These are phyloP conservation scores for Peromyscus melanophrys DNA, from an alignment of 2,797 vertebrate genomes.

Conservation along the genomic window DNA sequence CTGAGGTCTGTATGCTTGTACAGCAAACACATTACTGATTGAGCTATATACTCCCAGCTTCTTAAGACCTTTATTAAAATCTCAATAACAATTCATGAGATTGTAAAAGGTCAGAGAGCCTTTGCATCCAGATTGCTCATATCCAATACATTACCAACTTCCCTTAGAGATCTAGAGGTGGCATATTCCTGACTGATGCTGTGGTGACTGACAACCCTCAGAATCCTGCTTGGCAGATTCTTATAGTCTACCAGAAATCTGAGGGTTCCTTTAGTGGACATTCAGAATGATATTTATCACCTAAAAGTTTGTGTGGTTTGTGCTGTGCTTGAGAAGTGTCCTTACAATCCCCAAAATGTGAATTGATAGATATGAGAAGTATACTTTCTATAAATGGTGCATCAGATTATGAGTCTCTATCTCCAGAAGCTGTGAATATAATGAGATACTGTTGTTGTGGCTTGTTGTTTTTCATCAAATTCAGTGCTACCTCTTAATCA, in stretches of 20 bases:
- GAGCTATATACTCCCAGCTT: too few species aligned
- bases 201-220: neutral
- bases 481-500: too few species aligned
- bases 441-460: neutral
- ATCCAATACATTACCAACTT: neutral
- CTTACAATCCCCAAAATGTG: neutral
- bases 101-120: neutral
- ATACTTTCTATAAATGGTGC: neutral
- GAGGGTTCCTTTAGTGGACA: neutral
- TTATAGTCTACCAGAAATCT: neutral
- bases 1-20: neutral
- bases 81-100: neutral
- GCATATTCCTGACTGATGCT: neutral
- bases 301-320: neutral
- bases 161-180: neutral
- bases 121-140: neutral
- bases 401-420: neutral
- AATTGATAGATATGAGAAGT: neutral
- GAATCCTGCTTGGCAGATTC: neutral
- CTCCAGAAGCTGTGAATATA: neutral
- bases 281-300: neutral
- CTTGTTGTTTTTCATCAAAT: neutral
- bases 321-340: neutral
- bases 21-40: too few species aligned
- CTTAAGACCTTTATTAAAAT: conserved; percentile 4